Evolutionary conservation across 2,797 vertebrate species (phyloP), one percentile per base, ranked within the genome.

Genomic region (Brachyalestes nurse): DNA sequence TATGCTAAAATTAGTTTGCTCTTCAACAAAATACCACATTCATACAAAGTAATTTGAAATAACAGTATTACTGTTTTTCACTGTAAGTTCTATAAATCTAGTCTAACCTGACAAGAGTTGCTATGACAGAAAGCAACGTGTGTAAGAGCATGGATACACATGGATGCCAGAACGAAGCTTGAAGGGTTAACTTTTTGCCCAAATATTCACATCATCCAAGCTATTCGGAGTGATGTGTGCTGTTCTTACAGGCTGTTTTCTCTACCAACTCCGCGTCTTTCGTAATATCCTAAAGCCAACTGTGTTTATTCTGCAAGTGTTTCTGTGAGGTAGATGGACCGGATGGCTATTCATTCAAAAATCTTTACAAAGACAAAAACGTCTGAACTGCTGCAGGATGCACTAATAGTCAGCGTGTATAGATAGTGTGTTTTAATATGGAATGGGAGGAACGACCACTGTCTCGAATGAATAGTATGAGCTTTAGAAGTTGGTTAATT

Each of bases 321-420:
- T 51, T 81, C 75, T 17, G 83, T 93, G 93, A 95, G 94, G 94
- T 95, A 94, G 93, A 76, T 76, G 53, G 84, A 83, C 86, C 80
- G 74, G 67, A 66, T 90, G 89, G 90, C 89, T 92, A 85, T 84
- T 87, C 49, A 72, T 88, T 86, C 80, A 85, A 83, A 67, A 73
- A 78, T n/a, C 9, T 83, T 77, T 62, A 86, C 40, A 58, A 60
- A 66, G 10, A 79, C 6, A 34, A 67, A 78, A 42, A 70, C 7
- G n/a, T 70, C 2, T 75, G 53, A 76, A 10, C 47, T 64, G 66
- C 28, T 23, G 40, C 23, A 55, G 25, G 71, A 64, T 25, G 45
- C 5, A 13, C 4, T 25, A 38, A 60, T 17, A 42, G 42, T 75
- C 19, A 64, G 9, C 23, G 58, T 70, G 67, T 67, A 45, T 21